Evolutionary conservation across 2,888 invertebrate genomes (phyloP).

Genomic region (Cryptocephalus moraei): DNA sequence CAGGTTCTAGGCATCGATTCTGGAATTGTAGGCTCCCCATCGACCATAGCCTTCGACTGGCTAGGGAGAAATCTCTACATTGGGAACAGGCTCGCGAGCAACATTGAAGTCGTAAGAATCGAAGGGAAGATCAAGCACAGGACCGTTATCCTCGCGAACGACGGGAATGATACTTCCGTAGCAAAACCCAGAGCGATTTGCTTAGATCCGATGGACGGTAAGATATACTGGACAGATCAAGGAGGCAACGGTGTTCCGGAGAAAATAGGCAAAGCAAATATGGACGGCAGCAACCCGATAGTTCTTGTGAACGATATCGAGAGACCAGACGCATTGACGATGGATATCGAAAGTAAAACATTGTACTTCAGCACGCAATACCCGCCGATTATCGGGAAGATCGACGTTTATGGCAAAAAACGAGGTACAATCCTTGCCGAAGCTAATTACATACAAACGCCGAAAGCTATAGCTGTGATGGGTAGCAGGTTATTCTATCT

Average conservation of each 20-base stretch:
- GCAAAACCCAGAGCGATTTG: conserved; percentile 80
- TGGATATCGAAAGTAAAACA: conserved; percentile 71
- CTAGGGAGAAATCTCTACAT: conserved; percentile 89
- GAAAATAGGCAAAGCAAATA: conserved; percentile 83
- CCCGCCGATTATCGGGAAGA: conserved; percentile 59
- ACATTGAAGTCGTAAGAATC: conserved; percentile 79
- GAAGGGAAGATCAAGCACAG: conserved; percentile 79
- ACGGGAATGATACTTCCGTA: conserved; percentile 70
- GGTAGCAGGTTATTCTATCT: conserved; percentile 76
- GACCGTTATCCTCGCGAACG: conserved; percentile 78
- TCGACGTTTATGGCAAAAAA: conserved; percentile 64
- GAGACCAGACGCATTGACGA: conserved; percentile 73
- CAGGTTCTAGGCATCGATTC: conserved; percentile 71
- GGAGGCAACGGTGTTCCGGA: conserved; percentile 83
- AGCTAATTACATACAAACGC: conserved; percentile 61
- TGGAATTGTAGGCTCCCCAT: conserved; percentile 86
- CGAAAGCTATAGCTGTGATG: conserved; percentile 72
- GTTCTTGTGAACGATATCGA: conserved; percentile 62
- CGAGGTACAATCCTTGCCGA: conserved; percentile 57
- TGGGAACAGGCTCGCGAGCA: conserved; percentile 81
- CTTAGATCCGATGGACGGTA: conserved; percentile 88
- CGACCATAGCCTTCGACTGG: conserved; percentile 93
- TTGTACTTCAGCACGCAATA: conserved; percentile 81
- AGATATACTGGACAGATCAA: conserved; percentile 93
- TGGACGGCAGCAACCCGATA: conserved; percentile 80